phyloP scores from a whole-genome alignment of 1,140 invertebrate species.

The Drosophila paulistorum region DNA sequence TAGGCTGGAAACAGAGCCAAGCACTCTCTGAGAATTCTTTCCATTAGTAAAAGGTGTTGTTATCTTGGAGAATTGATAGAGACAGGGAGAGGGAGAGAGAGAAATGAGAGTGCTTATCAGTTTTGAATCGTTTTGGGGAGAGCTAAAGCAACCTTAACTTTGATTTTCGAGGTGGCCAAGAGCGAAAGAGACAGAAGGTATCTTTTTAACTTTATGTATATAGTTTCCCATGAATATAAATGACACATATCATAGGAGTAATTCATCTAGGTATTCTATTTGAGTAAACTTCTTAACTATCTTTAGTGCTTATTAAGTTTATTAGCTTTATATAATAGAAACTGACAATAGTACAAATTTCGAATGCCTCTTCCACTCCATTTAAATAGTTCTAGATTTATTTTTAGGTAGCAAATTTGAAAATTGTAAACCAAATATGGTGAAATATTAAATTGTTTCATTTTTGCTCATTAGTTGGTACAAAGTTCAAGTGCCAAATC shows the following conservation, averaged over 20 bases:
- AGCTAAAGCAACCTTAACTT: constrained; percentile 19
- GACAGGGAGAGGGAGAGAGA: constrained; percentile 19
- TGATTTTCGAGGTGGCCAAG: neutral
- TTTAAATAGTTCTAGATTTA: too few species aligned
- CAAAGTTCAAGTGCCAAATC: too few species aligned
- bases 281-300: neutral
- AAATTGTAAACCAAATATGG: neutral
- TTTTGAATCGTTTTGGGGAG: constrained; percentile 38
- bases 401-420: neutral
- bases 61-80: constrained; percentile 20
- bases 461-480: too few species aligned
- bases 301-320: neutral
- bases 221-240: neutral
- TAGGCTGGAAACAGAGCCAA: constrained; percentile 29
- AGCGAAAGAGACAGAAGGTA: neutral
- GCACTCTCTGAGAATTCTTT: too few species aligned
- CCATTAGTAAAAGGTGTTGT: constrained; percentile 31
- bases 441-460: neutral
- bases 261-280: neutral
- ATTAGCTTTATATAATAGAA: too few species aligned
- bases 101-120: constrained; percentile 29
- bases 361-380: too few species aligned
- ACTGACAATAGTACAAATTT: too few species aligned
- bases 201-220: too few species aligned
- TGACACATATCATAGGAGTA: constrained; percentile 15